Evolutionary conservation across 2,888 invertebrate species (phyloP), one percentile per base, ranked within the genome.

Genomic region (Orthosia gothica): DNA sequence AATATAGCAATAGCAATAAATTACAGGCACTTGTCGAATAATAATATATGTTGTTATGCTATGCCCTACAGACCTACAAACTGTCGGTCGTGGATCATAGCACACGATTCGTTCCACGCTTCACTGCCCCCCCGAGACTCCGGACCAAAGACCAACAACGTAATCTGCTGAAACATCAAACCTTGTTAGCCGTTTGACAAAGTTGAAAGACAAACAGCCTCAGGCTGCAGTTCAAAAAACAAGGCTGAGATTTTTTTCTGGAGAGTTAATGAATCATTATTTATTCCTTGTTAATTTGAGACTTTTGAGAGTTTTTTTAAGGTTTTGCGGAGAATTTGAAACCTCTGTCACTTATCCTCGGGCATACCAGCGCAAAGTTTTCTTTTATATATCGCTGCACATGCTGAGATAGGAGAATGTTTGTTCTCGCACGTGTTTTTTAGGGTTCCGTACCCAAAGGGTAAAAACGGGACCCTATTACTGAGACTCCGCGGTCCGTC

Each of bases 1-100:
- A 69, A 70, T 84, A 67, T 49, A 70, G 70, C 59, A 54, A 76
- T 74, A 76, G 59, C 75, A 66, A 80, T 84, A 89, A 82, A 86
- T 88, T 76, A 76, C 73, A 74, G 62, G 76, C 88, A 88, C 88
- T 88, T 88, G 90, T 86, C 86, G 76, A 66, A 69, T 64, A 32
- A 74, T 82, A 84, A 86, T 74, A 81, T 87, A 79, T 80, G 74
- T 80, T 75, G n/a, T 59, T 87, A 81, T 64, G 64, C 20, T 82
- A 78, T 77, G 81, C 76, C 76, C 83, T 77, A 87, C 76, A 85
- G 77, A 83, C 88, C 88, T 77, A 88, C 68, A 81, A 84, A 76
- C 69, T 70, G 63, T 47, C 57, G 23, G 88, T 83, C 71, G 70
- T 76, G 85, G 85, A 79, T 83, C 89, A 82, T 52, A 74, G 80